Base-by-base conservation (phyloP, 2,113 vertebrate species). In the Syngnathoides biaculeatus region DNA sequence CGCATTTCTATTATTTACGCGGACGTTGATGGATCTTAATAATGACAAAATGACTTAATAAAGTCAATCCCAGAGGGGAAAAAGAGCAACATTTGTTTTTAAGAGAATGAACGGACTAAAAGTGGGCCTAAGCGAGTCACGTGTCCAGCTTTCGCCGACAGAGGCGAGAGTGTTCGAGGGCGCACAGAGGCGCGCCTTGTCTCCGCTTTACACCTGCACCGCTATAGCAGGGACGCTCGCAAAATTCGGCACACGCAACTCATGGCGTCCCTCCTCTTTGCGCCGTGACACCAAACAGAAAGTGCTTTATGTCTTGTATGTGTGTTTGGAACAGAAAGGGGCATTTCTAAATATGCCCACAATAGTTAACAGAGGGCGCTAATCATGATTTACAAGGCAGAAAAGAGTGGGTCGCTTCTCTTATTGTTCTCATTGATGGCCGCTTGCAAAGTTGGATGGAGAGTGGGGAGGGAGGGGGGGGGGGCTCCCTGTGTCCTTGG, bases 371-470 rank as follows among this genome's bases (percentile, higher is more conserved):
- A 84, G 82, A 82, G 74, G 79, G 72, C 70, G 74, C 72, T 85
- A 79, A 80, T 73, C 83, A 82, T 87, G 84, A 90, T 90, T 90
- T 88, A 90, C 82, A 86, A 86, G 82, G 58, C 84, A 17, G 0
- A 19, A 58, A 42, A 86, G 70, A 88, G 84, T 67, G 50, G 83
- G 74, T 47, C 75, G 66, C 73, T 77, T 78, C 83, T 78, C 79
- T 79, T 82, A 88, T 89, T 90, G 87, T 87, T 77, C 86, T 77
- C 39, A 65, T 55, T 56, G 69, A 64, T 75, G 69, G 66, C 73
- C 64, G 15, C 13, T 39, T n/a, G 61, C 73, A 73, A 56, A 72
- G 75, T 67, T 43, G 65, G n/a, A n/a, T n/a, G n/a, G n/a, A n/a
- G n/a, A n/a, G 76, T 65, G 64, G 71, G 85, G 77, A 82, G 63